These are phyloP conservation scores for Platerodrilus igneus DNA, from an alignment of 2,888 invertebrate species.

Conservation along the genomic window DNA sequence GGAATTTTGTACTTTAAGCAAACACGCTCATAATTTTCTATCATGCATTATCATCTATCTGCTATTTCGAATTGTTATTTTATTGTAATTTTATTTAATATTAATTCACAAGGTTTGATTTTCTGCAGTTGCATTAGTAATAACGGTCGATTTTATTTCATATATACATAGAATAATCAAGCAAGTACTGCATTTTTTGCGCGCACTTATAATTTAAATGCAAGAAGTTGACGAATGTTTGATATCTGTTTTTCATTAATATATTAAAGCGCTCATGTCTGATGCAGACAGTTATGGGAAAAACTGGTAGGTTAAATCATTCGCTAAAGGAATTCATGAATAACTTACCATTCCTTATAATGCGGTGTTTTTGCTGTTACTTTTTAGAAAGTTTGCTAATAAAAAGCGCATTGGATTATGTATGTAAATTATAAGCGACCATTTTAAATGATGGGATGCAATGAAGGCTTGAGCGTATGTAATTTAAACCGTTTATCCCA, in stretches of 20 bases:
- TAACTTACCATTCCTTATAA: constrained; percentile 22
- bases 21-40: too few relatives aligned
- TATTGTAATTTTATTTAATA: too few relatives aligned
- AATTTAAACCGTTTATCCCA: constrained; percentile 27
- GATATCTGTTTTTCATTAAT: constrained; percentile 31
- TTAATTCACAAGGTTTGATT: too few relatives aligned
- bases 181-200: too few relatives aligned
- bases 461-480: constrained; percentile 10
- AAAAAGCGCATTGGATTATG: background rate
- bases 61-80: too few relatives aligned
- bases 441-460: too few relatives aligned
- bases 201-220: constrained; percentile 11
- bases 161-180: too few relatives aligned
- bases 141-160: too few relatives aligned
- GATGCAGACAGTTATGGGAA: constrained; percentile 28
- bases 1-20: constrained; percentile 29
- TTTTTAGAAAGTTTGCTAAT: constrained; percentile 21
- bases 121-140: too few relatives aligned
- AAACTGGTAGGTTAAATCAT: constrained; percentile 31
- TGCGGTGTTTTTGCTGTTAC: constrained; percentile 14
- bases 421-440: constrained; percentile 12
- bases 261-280: constrained; percentile 29
- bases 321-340: constrained; percentile 31
- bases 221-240: constrained; percentile 23
- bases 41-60: too few relatives aligned